Evolutionary conservation across 2,113 vertebrate genomes (phyloP).

Genomic region (Myotis yumanensis): DNA sequence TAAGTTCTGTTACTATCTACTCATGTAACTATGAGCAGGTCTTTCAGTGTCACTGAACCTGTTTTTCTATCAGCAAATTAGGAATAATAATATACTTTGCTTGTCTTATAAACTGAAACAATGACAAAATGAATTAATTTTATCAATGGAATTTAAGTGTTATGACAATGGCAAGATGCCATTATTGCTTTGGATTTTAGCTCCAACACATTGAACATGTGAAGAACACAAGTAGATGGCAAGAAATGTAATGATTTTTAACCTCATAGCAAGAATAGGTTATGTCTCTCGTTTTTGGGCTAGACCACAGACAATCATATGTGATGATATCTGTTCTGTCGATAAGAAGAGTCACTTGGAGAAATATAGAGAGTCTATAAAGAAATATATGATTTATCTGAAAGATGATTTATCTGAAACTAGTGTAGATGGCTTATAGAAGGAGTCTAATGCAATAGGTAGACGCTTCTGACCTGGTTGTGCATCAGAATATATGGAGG

Average conservation of each 20-base stretch:
- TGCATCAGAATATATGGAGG: background rate
- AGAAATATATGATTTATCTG: background rate
- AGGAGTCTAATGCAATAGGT: background rate
- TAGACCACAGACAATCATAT: background rate
- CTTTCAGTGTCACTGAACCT: background rate
- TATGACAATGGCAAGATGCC: background rate
- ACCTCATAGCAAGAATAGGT: background rate
- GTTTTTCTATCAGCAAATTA: background rate
- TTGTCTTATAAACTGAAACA: background rate
- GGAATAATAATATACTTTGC: background rate
- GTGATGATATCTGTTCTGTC: background rate
- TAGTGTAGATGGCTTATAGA: background rate
- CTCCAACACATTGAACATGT: background rate
- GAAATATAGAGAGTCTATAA: background rate
- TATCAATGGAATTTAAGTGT: background rate
- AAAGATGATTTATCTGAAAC: conserved; percentile 4
- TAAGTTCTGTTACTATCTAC: background rate
- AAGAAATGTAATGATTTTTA: background rate
- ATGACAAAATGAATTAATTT: background rate
- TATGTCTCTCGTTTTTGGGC: background rate
- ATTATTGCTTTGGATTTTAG: background rate
- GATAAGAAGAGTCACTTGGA: background rate
- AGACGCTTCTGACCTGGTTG: background rate
- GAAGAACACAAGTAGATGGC: background rate
- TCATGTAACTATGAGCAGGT: background rate